Evolutionary conservation across 1,140 invertebrate species (phyloP).

Genomic region (Homarus americanus): DNA sequence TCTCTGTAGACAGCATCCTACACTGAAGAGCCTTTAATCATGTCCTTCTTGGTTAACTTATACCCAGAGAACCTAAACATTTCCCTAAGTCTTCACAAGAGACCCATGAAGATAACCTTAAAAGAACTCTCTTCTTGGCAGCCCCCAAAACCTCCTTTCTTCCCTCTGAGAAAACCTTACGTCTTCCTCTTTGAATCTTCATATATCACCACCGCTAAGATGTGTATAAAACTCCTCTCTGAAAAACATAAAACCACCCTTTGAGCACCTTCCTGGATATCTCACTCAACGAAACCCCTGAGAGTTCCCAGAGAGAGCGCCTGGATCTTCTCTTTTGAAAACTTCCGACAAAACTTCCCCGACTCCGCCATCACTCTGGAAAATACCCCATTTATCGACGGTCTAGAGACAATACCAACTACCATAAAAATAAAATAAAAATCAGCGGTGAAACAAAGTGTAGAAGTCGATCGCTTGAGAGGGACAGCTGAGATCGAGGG

Average conservation of each 20-base stretch:
- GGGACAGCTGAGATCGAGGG: slow-evolving; percentile 7
- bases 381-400: background rate
- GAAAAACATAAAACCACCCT: background rate
- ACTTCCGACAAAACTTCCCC: background rate
- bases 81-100: background rate
- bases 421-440: slow-evolving; percentile 4
- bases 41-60: too few relatives aligned
- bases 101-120: background rate
- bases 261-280: background rate
- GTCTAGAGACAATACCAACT: background rate
- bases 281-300: background rate
- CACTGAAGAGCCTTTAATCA: too few relatives aligned
- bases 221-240: too few relatives aligned
- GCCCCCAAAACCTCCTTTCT: background rate
- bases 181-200: background rate
- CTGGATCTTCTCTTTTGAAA: background rate
- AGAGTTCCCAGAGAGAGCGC: background rate
- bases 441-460: slow-evolving; percentile 11
- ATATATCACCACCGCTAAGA: background rate
- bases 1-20: too few relatives aligned
- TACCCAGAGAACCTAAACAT: too few relatives aligned
- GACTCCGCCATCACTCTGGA: background rate
- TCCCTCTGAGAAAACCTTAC: background rate
- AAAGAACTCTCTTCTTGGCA: background rate
- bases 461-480: background rate